phyloP scores from a whole-genome alignment of 2,113 vertebrate genomes.

The Prietella phreatophila region DNA sequence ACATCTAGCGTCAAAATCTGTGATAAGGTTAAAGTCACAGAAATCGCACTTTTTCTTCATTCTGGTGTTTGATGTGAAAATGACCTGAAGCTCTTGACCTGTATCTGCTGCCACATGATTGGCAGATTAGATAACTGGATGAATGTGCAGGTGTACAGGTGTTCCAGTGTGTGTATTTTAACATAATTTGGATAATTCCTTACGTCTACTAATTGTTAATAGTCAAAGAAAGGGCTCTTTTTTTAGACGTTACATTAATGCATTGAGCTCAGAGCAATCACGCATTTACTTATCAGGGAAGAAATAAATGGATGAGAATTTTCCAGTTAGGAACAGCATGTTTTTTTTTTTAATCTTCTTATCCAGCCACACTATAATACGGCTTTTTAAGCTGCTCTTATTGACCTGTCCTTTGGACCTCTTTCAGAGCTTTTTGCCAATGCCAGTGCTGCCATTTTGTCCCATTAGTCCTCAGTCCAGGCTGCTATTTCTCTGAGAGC shows the following conservation, averaged over 20 bases:
- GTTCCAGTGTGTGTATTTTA: not conserved
- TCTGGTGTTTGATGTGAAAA: not conserved
- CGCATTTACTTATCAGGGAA: not conserved
- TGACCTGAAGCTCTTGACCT: not conserved
- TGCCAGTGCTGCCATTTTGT: not conserved
- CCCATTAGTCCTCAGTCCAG: not conserved
- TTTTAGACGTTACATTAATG: not conserved
- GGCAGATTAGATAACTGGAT: not conserved
- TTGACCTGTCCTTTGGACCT: not conserved
- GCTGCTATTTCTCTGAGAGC: not conserved
- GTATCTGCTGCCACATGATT: not conserved
- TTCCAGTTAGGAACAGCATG: not conserved
- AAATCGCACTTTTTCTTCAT: not conserved
- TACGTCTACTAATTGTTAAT: not conserved
- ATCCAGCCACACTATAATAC: not conserved
- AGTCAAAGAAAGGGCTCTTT: not conserved
- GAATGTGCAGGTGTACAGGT: not conserved
- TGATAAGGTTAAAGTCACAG: not conserved
- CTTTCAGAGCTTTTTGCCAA: not conserved
- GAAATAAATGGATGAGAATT: not conserved
- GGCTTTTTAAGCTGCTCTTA: slow-evolving; percentile 10
- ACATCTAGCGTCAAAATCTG: too few relatives aligned
- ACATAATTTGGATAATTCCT: not conserved
- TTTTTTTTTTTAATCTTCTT: not conserved
- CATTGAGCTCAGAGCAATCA: not conserved